Evolutionary conservation across 2,888 invertebrate species (phyloP), one percentile per base, ranked within the genome.

Genomic region (Caenorhabditis panamensis): DNA sequence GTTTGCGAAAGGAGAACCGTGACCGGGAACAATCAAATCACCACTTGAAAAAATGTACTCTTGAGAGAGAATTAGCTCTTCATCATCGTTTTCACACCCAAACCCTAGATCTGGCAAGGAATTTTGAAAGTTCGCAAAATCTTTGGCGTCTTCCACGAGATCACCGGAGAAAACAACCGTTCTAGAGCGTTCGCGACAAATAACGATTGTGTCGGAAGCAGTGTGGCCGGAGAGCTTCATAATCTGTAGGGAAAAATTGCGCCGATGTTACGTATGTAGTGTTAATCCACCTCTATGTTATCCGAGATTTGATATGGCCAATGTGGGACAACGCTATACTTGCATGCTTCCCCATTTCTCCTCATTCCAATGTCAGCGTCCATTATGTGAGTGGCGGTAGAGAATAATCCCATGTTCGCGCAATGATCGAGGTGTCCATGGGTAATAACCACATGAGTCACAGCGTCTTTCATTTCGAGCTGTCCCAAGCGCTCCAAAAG

Each of bases 361-460:
- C 31, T 69, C 36, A 36, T 4, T 1, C 51, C 73, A 28, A 77
- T 28, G 64, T 85, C 85, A 24, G 24, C 26, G 47, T 79, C 85
- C 83, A 85, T 82, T 6, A 79, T 77, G 22, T 82, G 36, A 18
- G 49, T 63, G 2, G 85, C 80, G 37, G 80, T 64, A 16, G 61
- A 63, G 56, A 85, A 85, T 0, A 83, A 47, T 11, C 71, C 66
- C 37, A 83, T 8, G 47, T 85, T 85, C 3, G 72, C 82, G 58
- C 85, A 83, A 59, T 85, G 83, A 67, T 85, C 83, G n/a, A 84
- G n/a, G 36, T 85, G 85, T 9, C 83, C 83, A 56, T 85, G 85
- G 13, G 85, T 84, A 1, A 85, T 69, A 11, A 85, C 72, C 4
- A 85, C 72, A 49, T 77, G 66, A 37, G 63, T 75, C 11, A 82